These are phyloP conservation scores for Octopus sinensis DNA, from an alignment of 1,140 invertebrate genomes.

Conservation along the genomic window DNA sequence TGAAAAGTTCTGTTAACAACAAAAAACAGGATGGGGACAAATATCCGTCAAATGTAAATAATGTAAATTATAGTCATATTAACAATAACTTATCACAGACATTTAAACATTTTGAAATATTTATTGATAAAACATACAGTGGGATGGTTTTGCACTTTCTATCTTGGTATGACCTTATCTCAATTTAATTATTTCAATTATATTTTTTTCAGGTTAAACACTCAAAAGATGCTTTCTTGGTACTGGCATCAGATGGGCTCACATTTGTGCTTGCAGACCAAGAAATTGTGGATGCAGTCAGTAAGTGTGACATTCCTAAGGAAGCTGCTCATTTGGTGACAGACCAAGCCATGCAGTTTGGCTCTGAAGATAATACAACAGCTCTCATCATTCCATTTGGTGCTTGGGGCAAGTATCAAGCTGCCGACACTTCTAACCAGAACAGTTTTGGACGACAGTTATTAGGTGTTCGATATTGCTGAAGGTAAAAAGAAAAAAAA, in stretches of 20 bases:
- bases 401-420: slow-evolving; percentile 62
- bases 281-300: slow-evolving; percentile 61
- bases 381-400: slow-evolving; percentile 62
- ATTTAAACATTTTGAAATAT: too few relatives aligned
- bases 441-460: slow-evolving; percentile 50
- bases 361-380: slow-evolving; percentile 63
- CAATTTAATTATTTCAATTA: neutral
- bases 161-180: too few relatives aligned
- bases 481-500: neutral
- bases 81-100: too few relatives aligned
- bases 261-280: slow-evolving; percentile 61
- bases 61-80: too few relatives aligned
- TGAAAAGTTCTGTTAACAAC: too few relatives aligned
- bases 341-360: slow-evolving; percentile 62
- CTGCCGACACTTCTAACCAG: slow-evolving; percentile 31
- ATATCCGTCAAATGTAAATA: too few relatives aligned
- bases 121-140: too few relatives aligned
- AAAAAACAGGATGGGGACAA: too few relatives aligned
- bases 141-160: too few relatives aligned
- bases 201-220: slow-evolving; percentile 59
- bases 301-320: slow-evolving; percentile 56
- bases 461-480: slow-evolving; percentile 29
- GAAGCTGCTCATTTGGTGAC: slow-evolving; percentile 60
- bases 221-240: slow-evolving; percentile 62
- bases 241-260: slow-evolving; percentile 63